Base-by-base conservation (phyloP, 2,797 vertebrate species). In the Crocodylus rhombifer region DNA sequence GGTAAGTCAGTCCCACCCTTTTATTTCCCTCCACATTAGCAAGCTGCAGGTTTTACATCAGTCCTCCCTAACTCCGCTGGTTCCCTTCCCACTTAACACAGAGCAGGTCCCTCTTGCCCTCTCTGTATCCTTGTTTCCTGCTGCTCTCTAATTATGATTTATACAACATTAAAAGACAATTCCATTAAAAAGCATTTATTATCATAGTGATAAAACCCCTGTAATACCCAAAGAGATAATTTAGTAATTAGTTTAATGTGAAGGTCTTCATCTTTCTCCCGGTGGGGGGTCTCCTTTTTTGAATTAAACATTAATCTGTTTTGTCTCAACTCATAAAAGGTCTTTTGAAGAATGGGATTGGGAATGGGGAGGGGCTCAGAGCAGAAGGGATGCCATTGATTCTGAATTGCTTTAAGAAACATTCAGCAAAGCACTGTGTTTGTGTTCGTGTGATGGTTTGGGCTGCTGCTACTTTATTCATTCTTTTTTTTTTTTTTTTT, bases 1-100 rank as follows among this genome's bases (percentile, higher is more conserved):
- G 99, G 99, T 99, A 84, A 99, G 99, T 98, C 7, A 1, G 6
- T 71, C 65, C 71, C 3, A 15, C 7, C 8, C 42, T 81, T 91
- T 55, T 75, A 30, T 74, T 2, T 10, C 15, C 55, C 11, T 36
- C 10, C 30, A 18, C 1, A 13, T 16, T 30, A 23, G 2, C 9
- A 18, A 13, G 25, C 26, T 1, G 2, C 36, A n/a, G 64, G 1
- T n/a, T 3, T 2, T 16, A 3, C 26, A 78, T 62, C 80, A 36
- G 33, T 12, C 3, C 77, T 18, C 13, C 3, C 55, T 25, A 1
- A 4, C 23, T 56, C 1, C 3, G 10, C 36, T 58, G 17, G 16
- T 42, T 25, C 64, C 42, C 77, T n/a, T 16, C 36, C 33, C 23
- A 21, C 56, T n/a, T 51, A 20, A 17, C 65, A 18, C 5, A 11